Evolutionary conservation across 2,113 vertebrate genomes (phyloP), one percentile per base, ranked within the genome.

Genomic region (Leptocoma aspasia): DNA sequence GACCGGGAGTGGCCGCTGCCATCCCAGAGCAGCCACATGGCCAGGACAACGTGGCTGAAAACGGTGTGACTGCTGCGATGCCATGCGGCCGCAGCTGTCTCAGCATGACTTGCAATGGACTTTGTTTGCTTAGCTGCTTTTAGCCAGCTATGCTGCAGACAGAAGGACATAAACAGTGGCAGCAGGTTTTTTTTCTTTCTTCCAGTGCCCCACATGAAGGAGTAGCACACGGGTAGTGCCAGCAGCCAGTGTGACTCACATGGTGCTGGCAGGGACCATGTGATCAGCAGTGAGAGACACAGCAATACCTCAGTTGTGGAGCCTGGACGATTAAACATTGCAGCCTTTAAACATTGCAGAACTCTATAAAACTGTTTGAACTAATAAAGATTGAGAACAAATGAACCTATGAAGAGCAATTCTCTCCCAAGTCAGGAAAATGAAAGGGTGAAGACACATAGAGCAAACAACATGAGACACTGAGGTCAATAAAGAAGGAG

Each of bases 41-140:
- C 45, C n/a, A 35, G 56, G n/a, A 59, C 15, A 2, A 10, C n/a
- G 3, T 15, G 16, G 22, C 10, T 59, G 56, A 59, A 59, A 59
- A 16, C 7, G 15, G 23, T 11, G n/a, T 59, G 23, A 59, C 57
- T 7, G 11, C 7, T 0, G n/a, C 3, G 1, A n/a, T 7, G 3
- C 57, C 15, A 7, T 10, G 6, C 7, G 6, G n/a, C 57, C n/a
- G 22, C n/a, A 17, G n/a, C n/a, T 35, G 15, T 35, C 15, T 59
- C n/a, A 31, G 24, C 15, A 59, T 16, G 7, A 23, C n/a, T 35
- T n/a, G 16, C 56, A 59, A 37, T 59, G 57, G 35, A 37, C 23
- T 59, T 37, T 17, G 56, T 59, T 59, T 37, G 11, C 23, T 59
- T 17, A 59, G 37, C 23, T 3, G 1, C 57, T 37, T 30, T 26